Evolutionary conservation across 2,888 invertebrate species (phyloP), one percentile per base, ranked within the genome.

Genomic region (Mesorhabditis sp.): DNA sequence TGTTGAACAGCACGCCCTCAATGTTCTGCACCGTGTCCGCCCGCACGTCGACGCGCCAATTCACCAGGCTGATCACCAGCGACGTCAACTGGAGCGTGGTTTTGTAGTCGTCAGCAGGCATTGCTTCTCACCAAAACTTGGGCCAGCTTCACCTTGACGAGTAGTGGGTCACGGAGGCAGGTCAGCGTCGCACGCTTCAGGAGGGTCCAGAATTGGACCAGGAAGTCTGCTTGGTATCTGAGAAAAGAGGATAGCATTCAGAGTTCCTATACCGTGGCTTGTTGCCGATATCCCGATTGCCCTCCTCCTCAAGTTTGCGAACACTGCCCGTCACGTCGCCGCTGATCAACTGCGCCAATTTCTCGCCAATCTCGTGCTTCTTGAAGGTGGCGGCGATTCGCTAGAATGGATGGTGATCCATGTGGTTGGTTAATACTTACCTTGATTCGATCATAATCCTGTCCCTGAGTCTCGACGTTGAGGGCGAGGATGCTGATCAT

Each of bases 121-220:
- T 65, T 43, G 10, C 13, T 10, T 13, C 72, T 93, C n/a, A 93
- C 93, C 66, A 94, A 89, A 86, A 94, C 92, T 84, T 94, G 90
- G 86, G 93, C 86, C 75, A 94, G 87, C 76, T 94, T 90, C 75
- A 95, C 93, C 91, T 92, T 92, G 73, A 95, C 91, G 43, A 96
- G 89, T 86, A 93, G 90, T 0, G 95, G 95, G 84, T 96, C 95
- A 85, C 95, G 92, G 67, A 93, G 90, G 61, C 92, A 91, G 62
- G 92, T 92, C 45, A 94, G 88, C 91, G 93, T 93, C 10, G 94
- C 93, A 66, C 96, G 89, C 93, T 94, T 93, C 6, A 95, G 88
- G 0, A 96, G 91, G 0, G 93, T 93, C 0, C 90, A 87, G 86
- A 95, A 93, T 88, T 96, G 96, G 67, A 91, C 90, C 73, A 90